Evolutionary conservation across 2,797 vertebrate species (phyloP).

Genomic region (Mustela erminea): DNA sequence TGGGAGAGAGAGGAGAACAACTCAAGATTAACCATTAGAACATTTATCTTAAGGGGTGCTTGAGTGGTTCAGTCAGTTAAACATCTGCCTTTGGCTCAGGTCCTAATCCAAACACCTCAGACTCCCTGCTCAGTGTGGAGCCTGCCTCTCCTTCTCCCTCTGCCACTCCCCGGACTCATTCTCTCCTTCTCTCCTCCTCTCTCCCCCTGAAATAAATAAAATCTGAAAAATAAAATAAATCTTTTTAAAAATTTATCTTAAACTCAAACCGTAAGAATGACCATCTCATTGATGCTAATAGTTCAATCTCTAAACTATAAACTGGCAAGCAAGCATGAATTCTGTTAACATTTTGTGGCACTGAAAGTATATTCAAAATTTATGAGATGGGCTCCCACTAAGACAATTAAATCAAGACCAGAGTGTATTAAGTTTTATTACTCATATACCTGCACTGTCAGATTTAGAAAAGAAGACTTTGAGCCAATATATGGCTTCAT

Average conservation of each 20-base stretch:
- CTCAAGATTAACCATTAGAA: not conserved
- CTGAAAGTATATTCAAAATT: slow-evolving; percentile 10
- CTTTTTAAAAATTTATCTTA: slow-evolving; percentile 34
- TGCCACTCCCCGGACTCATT: not conserved
- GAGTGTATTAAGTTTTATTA: slow-evolving; percentile 16
- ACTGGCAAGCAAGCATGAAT: slow-evolving; percentile 14
- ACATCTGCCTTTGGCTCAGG: too few species aligned
- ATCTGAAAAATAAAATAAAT: not conserved
- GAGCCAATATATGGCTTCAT: slow-evolving; percentile 47
- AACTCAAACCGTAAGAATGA: slow-evolving; percentile 46
- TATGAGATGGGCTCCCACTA: not conserved
- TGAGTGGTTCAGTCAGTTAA: too few species aligned
- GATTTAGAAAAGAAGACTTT: not conserved
- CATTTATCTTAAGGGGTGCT: not conserved
- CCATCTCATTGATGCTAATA: slow-evolving; percentile 22
- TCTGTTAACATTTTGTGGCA: slow-evolving; percentile 50
- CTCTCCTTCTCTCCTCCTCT: not conserved
- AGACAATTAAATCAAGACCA: slow-evolving; percentile 18
- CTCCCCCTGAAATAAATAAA: not conserved
- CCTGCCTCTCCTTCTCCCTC: not conserved
- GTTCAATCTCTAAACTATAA: slow-evolving; percentile 36
- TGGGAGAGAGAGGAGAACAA: not conserved
- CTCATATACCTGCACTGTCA: slow-evolving; percentile 7
- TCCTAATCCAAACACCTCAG: too few species aligned
- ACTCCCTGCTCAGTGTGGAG: too few species aligned